Percentiles rank a stretch among this genome's conserved stretches.
phyloP scores from a whole-genome alignment of 53 echinoderm and acorn worm species.

The Crossaster papposus region DNA sequence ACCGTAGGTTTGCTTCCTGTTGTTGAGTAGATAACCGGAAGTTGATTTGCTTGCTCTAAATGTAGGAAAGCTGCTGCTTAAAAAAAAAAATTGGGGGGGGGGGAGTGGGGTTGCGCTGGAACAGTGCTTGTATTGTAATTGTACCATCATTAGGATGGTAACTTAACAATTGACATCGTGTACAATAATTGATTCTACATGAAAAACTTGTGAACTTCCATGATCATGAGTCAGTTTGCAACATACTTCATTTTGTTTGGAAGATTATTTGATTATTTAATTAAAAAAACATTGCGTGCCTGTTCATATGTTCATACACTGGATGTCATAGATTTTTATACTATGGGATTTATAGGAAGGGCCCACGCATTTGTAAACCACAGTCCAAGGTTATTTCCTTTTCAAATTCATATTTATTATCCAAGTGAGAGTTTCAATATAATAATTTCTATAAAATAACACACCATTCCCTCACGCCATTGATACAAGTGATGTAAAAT shows the following conservation, averaged over 20 bases:
- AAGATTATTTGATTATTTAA: not conserved
- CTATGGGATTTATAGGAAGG: not conserved
- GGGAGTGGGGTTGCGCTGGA: too few relatives aligned
- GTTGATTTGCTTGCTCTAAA: not conserved
- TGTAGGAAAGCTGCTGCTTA: not conserved
- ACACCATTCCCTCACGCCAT: conserved; percentile 9
- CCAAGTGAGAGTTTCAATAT: not conserved
- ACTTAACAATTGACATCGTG: too few relatives aligned
- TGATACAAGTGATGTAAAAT: not conserved
- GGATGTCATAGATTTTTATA: not conserved
- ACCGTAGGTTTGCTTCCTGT: not conserved
- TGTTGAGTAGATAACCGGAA: conserved; percentile 7
- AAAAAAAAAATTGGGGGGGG: too few relatives aligned
- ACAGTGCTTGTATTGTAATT: too few relatives aligned
- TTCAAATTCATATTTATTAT: not conserved
- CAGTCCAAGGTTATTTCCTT: not conserved
- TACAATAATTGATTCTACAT: too few relatives aligned
- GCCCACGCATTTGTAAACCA: not conserved
- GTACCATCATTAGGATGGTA: too few relatives aligned
- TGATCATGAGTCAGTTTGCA: too few relatives aligned
- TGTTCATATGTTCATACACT: too few relatives aligned
- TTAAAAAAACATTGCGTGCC: not conserved
- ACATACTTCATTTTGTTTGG: too few relatives aligned
- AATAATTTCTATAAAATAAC: not conserved
- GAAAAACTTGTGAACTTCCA: not conserved